These are phyloP conservation scores for Meteorus sp. DNA, from an alignment of 1,140 invertebrate genomes.

Conservation along the genomic window DNA sequence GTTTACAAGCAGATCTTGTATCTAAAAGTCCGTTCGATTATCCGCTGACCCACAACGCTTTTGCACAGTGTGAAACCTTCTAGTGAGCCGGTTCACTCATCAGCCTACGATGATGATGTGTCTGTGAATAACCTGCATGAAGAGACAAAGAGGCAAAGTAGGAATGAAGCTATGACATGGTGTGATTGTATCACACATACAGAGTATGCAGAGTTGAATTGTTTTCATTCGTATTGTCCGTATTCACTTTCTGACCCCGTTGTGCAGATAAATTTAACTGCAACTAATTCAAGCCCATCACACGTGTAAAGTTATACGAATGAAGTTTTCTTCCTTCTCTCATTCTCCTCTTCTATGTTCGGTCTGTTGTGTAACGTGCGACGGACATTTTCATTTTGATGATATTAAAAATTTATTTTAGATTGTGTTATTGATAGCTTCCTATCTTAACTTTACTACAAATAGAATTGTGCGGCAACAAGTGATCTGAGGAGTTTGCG, in stretches of 20 bases:
- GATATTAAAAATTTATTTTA: no score
- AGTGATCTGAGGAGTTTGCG: no score
- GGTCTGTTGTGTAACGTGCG: not conserved
- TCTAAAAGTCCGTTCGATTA: conserved; percentile 14
- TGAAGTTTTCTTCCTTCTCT: not conserved
- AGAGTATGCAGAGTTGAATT: no score
- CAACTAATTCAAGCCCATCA: conserved; percentile 10
- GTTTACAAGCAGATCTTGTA: not conserved
- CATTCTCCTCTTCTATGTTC: no score
- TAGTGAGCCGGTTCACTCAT: conserved; percentile 12
- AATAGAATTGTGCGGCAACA: no score
- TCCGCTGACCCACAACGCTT: conserved; percentile 19
- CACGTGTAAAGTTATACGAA: not conserved
- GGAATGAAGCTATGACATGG: no score
- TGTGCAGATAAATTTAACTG: conserved; percentile 6
- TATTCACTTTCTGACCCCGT: conserved; percentile 1
- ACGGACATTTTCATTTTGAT: no score
- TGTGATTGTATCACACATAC: no score
- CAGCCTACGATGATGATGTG: conserved; percentile 6
- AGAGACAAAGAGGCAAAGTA: no score
- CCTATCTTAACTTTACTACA: no score
- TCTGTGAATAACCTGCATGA: not conserved
- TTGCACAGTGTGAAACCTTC: conserved; percentile 8
- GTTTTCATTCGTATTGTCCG: not conserved
- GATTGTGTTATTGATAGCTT: no score